These are phyloP conservation scores for Trichonephila inaurata DNA, from an alignment of 1,140 invertebrate species.

Conservation along the genomic window DNA sequence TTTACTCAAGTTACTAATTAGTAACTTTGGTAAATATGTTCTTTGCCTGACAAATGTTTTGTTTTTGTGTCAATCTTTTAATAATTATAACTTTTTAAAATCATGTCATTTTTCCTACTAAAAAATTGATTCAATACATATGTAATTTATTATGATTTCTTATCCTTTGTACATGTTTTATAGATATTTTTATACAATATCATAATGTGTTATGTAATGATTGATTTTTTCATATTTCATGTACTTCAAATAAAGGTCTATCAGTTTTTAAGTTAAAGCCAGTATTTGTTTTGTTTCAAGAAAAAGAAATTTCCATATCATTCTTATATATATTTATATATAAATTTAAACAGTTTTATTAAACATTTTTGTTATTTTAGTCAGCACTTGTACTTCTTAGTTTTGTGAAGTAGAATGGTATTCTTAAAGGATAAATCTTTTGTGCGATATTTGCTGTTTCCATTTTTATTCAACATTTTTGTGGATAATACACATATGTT, in stretches of 20 bases:
- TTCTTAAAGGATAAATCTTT: too few relatives aligned
- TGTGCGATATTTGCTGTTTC: too few relatives aligned
- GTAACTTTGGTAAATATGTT: conserved; percentile 23
- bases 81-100: conserved; percentile 24
- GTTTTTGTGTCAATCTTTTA: conserved; percentile 8
- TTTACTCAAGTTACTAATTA: conserved; percentile 16
- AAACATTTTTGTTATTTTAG: too few relatives aligned
- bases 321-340: too few relatives aligned
- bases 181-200: background rate
- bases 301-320: too few relatives aligned
- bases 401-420: too few relatives aligned
- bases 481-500: too few relatives aligned
- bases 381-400: too few relatives aligned
- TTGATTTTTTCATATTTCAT: background rate
- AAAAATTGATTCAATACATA: background rate
- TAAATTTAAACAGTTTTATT: too few relatives aligned
- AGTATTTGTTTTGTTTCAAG: too few relatives aligned
- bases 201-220: background rate
- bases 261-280: background rate
- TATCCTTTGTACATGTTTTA: background rate
- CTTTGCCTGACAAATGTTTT: conserved; percentile 7
- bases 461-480: too few relatives aligned
- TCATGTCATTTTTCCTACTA: conserved; percentile 10
- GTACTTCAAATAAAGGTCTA: background rate
- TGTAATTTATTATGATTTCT: conserved; percentile 20